These are phyloP conservation scores for Triops longicaudatus DNA, from an alignment of 1,140 invertebrate genomes.

Conservation along the genomic window DNA sequence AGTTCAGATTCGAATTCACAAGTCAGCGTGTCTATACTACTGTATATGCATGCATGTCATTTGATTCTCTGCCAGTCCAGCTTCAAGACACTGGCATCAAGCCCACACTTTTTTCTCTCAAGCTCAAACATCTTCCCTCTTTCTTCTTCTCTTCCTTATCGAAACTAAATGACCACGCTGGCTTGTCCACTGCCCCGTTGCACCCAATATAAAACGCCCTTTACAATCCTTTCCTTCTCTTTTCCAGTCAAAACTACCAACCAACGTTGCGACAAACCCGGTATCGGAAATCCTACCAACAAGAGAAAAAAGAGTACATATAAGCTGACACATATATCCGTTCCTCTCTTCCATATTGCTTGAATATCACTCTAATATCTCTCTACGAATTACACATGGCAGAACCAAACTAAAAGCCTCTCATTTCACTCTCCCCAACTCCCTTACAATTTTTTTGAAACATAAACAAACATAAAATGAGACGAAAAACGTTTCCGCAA, in stretches of 20 bases:
- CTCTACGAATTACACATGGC: not conserved
- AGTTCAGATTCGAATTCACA: not conserved
- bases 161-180: not conserved
- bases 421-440: not conserved
- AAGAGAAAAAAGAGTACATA: not conserved
- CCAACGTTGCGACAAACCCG: not conserved
- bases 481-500: too few relatives aligned
- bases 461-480: too few relatives aligned
- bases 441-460: not conserved
- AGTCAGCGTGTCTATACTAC: slow-evolving; percentile 5
- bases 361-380: not conserved
- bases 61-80: not conserved
- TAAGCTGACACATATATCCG: slow-evolving; percentile 5
- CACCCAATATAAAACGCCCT: not conserved
- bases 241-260: not conserved
- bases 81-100: not conserved
- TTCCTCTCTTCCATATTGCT: not conserved
- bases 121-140: not conserved
- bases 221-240: not conserved
- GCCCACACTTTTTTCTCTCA: not conserved
- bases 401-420: not conserved
- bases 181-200: not conserved
- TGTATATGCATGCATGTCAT: not conserved
- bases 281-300: not conserved
- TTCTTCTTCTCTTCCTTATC: not conserved